Base-by-base conservation (phyloP, 2,797 vertebrate species). In the Microchirus variegatus region DNA sequence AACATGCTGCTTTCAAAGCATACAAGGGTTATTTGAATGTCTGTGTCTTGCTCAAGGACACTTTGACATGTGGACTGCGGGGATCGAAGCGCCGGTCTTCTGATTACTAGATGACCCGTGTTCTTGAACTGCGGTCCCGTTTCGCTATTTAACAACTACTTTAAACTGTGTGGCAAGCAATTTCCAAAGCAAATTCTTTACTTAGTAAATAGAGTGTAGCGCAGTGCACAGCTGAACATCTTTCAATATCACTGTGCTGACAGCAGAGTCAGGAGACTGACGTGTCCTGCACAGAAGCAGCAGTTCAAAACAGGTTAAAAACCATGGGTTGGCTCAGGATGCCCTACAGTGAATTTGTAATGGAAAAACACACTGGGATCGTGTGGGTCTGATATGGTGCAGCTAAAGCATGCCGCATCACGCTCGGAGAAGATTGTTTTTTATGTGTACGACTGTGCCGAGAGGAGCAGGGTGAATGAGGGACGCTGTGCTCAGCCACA, bases 401-500 rank as follows among this genome's bases (percentile, higher is more conserved):
- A 57, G 69, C 68, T 50, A 43, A 26, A 70, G 77, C 56, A n/a
- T 48, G 26, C 74, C 35, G 22, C 42, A 55, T 65, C 71, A 52
- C 19, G 48, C 65, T 68, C 2, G 19, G 8, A 10, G 54, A 59
- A 67, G 57, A 79, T 66, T 63, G 52, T 65, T 51, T 66, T 77
- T 66, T 73, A 47, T 59, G 73, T 60, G 62, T 63, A 64, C 72
- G 42, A 66, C 53, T 71, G 66, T 68, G 69, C 61, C 35, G 76
- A 77, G 69, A 72, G 56, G 58, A 75, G 41, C 18, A 2, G 72
- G 64, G 69, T 63, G 84, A 73, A 79, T 59, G 31, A 61, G 45
- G 67, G 69, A 69, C 67, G 53, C 59, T 46, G 72, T 59, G 63
- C 66, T 50, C 70, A 78, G 78, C 80, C 69, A 63, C 40, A 58